Base-by-base conservation (phyloP, 2,888 invertebrate genomes). In the Calliphora vomitoria region DNA sequence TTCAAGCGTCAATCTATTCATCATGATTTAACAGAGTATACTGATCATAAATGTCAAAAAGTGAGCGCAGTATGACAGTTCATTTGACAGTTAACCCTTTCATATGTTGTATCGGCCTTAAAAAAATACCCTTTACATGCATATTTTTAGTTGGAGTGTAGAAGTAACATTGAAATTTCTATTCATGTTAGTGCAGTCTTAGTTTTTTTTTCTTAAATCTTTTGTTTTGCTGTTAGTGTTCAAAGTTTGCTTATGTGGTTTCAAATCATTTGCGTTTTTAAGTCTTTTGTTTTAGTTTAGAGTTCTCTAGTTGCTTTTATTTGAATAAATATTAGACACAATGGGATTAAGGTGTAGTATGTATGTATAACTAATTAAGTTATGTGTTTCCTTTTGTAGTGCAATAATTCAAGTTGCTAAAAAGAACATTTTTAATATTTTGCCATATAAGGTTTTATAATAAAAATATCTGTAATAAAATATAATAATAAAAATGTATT, bases 131-230 rank as follows among this genome's bases (percentile, higher is more conserved):
- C 25, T 25, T 25, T 25, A 25, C 25, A 25, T 20, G 10, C 13
- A 13, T 44, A 4, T 44, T 13, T 4, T 20, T 25, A 13, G 38
- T 53, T 20, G 20, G 0, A 41, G 41, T 58, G 5, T 6, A 41
- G 18, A 66, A 68, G 1, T 31, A 69, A 35, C 50, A 60, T 47
- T 41, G 53, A 72, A 41, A 55, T 41, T 58, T 58, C 13, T 72
- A 35, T 53, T 35, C 31, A 50, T 31, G 53, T 18, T 15, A 25
- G 15, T 31, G 4, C 38, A 41, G 4, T 18, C 0, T 0, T 71
- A 64, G 80, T 74, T 85, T 25, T 60, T 25, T 60, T 75, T 66
- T 60, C 60, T 58, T 60, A 74, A 74, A 25, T 74, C 74, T 74
- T 74, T 74, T 74, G 74, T 74, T 74, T 60, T 38, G 18, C 35